Base-by-base conservation (phyloP, 2,113 vertebrate species). In the Seriola rivoliana region DNA sequence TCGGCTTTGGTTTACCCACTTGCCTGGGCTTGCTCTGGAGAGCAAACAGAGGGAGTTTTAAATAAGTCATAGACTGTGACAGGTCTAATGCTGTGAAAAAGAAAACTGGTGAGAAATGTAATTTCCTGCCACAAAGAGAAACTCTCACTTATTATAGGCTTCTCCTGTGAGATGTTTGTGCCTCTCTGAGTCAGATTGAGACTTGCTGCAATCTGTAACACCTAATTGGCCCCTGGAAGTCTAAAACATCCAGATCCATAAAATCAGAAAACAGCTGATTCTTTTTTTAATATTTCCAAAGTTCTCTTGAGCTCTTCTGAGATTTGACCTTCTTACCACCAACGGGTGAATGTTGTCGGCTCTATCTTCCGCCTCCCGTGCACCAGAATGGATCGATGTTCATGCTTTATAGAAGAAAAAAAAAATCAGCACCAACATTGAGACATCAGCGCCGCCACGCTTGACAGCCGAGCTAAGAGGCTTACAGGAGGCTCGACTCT, bases 81-180 rank as follows among this genome's bases (percentile, higher is more conserved):
- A 48, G 36, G 36, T 71, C 62, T 75, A 86, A 78, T 68, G 66
- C 81, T 91, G 81, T 85, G 87, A 85, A 70, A 74, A 86, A 63
- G 1, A 4, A 54, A 81, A 76, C 19, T 57, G 69, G 82, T 83
- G 80, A 91, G 85, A 89, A 81, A 82, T 81, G 79, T 75, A 72
- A 85, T 85, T 82, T 89, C 73, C 75, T 72, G 82, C 84, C 81
- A 88, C 70, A 59, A 38, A 88, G 64, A 73, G 78, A 72, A 87
- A 48, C 62, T 79, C 82, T 34, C 78, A 75, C 72, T 84, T 77
- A 42, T 86, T 78, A 48, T 6, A 21, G 75, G 71, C 52, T 70
- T 21, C 68, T 77, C 72, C 16, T 67, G 54, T 74, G 79, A 85
- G 63, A 80, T 29, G 42, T 67, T 74, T 67, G 55, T 21, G 4